Base-by-base conservation (phyloP, 2,888 invertebrate species). In the Agrotis exclamationis region DNA sequence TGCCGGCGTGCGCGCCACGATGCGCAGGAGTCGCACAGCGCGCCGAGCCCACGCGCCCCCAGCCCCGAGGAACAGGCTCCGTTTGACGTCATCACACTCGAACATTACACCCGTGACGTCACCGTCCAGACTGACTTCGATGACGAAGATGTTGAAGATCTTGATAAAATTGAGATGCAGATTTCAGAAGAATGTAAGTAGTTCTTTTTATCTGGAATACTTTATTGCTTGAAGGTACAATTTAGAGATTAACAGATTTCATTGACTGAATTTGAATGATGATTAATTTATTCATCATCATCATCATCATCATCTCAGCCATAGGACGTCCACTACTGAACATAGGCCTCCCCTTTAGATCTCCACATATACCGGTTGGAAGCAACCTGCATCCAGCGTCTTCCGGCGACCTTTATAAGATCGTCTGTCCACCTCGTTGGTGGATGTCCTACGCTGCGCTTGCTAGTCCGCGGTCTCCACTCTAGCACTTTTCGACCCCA, bases 1-100 rank as follows among this genome's bases (percentile, higher is more conserved):
- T 97, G 97, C 94, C 96, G 97, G 85, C 97, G 97, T 85, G 97
- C 96, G 75, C 91, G 96, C 67, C 89, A 90, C 85, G 91, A 91
- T 75, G 83, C 83, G 72, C 89, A 86, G 54, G 90, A 94, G 89
- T 86, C 89, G 89, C 90, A 90, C 86, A 77, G 90, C 88, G 76
- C 89, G 82, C 85, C 85, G 79, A 83, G 90, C 90, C 88, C 90
- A 82, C 88, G 91, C 85, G 82, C 92, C 86, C 76, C 86, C 70
- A 87, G 88, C 81, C 90, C 92, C 2, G 90, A 90, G 56, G 93
- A 93, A 67, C 90, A 91, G 74, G 94, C 94, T 63, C 88, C 95
- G 14, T 96, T 95, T 74, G 96, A 96, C 86, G 95, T 95, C 83
- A 94, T 96, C 86, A 93, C 95, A 13, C 84, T 95, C n/a, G 93